Evolutionary conservation across 2,888 invertebrate genomes (phyloP).

Genomic region (Ptychoptera albimana): DNA sequence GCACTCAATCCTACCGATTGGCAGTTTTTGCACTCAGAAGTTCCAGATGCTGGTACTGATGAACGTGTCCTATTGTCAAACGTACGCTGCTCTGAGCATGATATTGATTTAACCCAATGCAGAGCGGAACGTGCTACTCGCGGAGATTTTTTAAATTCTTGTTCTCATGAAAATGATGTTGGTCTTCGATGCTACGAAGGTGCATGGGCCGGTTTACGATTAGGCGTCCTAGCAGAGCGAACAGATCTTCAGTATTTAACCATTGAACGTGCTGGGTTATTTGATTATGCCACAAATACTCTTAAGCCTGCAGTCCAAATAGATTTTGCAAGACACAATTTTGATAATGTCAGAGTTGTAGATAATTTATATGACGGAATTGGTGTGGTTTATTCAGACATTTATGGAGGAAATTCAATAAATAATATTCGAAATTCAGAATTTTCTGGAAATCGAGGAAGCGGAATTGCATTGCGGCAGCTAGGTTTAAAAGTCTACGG

Average conservation of each 20-base stretch:
- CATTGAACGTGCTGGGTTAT: constrained; percentile 81
- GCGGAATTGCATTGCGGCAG: constrained; percentile 81
- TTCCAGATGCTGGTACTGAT: constrained; percentile 59
- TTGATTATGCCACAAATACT: constrained; percentile 77
- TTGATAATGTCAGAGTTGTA: constrained; percentile 63
- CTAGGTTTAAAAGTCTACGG: constrained; percentile 67
- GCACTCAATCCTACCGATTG: constrained; percentile 86
- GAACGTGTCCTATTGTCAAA: constrained; percentile 70
- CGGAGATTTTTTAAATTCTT: constrained; percentile 75
- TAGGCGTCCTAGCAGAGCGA: constrained; percentile 75
- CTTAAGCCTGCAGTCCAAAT: constrained; percentile 84
- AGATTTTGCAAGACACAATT: constrained; percentile 66
- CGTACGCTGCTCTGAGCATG: constrained; percentile 80
- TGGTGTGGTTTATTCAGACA: constrained; percentile 86
- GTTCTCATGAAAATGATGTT: constrained; percentile 73
- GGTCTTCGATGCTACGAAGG: constrained; percentile 79
- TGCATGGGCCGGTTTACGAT: constrained; percentile 86
- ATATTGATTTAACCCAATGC: constrained; percentile 79
- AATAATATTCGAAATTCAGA: constrained; percentile 73
- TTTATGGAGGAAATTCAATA: constrained; percentile 69
- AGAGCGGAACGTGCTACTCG: constrained; percentile 46
- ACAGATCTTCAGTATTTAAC: constrained; percentile 76
- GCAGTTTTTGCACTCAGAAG: constrained; percentile 66
- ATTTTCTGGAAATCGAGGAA: constrained; percentile 68
- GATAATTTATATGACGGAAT: constrained; percentile 88